phyloP scores from a whole-genome alignment of 2,888 invertebrate genomes.

The Diabrotica balteata region DNA sequence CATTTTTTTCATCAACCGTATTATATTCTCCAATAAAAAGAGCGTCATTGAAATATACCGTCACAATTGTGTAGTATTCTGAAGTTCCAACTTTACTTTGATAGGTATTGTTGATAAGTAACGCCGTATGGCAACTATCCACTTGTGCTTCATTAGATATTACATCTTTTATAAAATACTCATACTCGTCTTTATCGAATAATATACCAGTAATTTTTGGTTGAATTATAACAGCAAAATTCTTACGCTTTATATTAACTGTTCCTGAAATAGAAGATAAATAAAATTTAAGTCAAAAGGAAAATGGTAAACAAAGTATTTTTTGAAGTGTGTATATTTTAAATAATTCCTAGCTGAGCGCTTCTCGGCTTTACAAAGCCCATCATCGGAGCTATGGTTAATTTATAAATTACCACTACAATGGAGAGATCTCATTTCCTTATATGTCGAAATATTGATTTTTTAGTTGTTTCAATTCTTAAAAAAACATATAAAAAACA shows the following conservation, averaged over 20 bases:
- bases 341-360: no score
- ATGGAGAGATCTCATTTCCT: no score
- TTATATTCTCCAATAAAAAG: constrained; percentile 40
- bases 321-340: no score
- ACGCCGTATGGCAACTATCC: constrained; percentile 9
- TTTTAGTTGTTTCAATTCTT: no score
- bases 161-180: constrained; percentile 35
- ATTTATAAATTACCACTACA: no score
- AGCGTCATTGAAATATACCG: constrained; percentile 40
- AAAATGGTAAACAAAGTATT: no score
- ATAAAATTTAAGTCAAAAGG: no score
- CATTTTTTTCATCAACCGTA: constrained; percentile 24
- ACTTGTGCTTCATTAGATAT: background rate
- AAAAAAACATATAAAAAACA: no score
- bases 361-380: no score
- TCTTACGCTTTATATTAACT: constrained; percentile 46
- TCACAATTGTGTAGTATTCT: constrained; percentile 26
- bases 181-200: constrained; percentile 55
- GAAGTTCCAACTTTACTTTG: background rate
- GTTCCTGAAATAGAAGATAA: constrained; percentile 1
- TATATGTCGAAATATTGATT: no score
- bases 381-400: no score
- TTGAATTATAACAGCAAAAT: constrained; percentile 62
- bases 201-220: constrained; percentile 60
- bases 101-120: background rate